These are phyloP conservation scores for Esox lucius DNA, from an alignment of 2,797 vertebrate species.

Conservation along the genomic window DNA sequence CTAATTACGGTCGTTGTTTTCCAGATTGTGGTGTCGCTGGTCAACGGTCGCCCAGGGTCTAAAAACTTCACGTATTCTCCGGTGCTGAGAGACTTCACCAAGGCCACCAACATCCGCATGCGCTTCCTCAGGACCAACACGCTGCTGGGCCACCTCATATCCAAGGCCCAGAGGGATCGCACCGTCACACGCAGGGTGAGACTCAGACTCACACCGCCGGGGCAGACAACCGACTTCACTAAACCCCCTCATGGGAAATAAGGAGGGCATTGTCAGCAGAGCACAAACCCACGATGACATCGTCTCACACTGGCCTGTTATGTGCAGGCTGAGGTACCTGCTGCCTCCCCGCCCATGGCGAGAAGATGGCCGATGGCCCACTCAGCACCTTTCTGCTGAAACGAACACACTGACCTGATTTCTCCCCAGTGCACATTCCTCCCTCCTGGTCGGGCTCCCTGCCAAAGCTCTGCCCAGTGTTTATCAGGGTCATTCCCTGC, in stretches of 20 bases:
- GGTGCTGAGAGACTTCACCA: slow-evolving; percentile 84
- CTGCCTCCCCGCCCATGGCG: neutral
- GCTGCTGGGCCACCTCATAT: slow-evolving; percentile 89
- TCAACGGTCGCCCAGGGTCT: slow-evolving; percentile 88
- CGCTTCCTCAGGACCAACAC: slow-evolving; percentile 88
- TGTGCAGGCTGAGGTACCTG: neutral
- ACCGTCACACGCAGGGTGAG: slow-evolving; percentile 90
- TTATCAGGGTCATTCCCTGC: slow-evolving; percentile 19
- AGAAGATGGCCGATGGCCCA: slow-evolving; percentile 7
- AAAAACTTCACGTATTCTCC: slow-evolving; percentile 86
- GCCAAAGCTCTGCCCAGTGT: slow-evolving; percentile 35
- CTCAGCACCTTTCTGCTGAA: slow-evolving; percentile 48
- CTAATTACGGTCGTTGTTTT: neutral
- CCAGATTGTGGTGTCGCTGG: slow-evolving; percentile 88
- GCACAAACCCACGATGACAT: neutral
- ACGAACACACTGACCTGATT: slow-evolving; percentile 34
- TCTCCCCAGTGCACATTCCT: slow-evolving; percentile 44
- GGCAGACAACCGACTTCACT: neutral
- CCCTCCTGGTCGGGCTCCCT: slow-evolving; percentile 32
- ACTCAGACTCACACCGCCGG: too few relatives aligned
- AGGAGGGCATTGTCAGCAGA: neutral
- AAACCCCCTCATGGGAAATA: neutral
- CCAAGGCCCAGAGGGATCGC: slow-evolving; percentile 87
- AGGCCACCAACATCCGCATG: slow-evolving; percentile 90
- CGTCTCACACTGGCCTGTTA: neutral